Percentiles rank a stretch among this genome's conserved stretches.
These are phyloP conservation scores for Montifringilla adamsi DNA, from an alignment of 2,113 vertebrate species.

Conservation along the genomic window DNA sequence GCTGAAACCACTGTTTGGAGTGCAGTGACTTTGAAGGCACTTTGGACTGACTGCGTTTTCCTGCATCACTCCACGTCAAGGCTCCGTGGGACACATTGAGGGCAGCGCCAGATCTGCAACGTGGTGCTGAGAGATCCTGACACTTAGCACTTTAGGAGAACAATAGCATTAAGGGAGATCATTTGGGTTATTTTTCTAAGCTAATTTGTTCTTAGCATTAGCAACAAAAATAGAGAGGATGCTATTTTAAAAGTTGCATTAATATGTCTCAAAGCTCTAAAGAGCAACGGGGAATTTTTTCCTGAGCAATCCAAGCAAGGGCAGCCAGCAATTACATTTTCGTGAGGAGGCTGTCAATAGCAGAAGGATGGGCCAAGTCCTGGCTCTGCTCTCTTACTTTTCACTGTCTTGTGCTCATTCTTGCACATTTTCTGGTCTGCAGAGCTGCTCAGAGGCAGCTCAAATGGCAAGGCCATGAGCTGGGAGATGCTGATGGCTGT, in stretches of 20 bases:
- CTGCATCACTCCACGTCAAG: background rate
- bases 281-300: background rate
- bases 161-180: constrained; percentile 28
- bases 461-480: background rate
- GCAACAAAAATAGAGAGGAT: constrained; percentile 39
- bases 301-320: constrained; percentile 28
- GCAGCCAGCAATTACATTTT: constrained; percentile 51
- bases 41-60: background rate
- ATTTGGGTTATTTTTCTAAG: background rate
- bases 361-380: background rate
- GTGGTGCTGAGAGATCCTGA: background rate
- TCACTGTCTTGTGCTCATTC: background rate
- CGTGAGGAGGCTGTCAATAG: background rate
- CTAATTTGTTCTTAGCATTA: constrained; percentile 29
- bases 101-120: background rate
- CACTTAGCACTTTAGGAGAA: constrained; percentile 25
- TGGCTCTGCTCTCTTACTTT: background rate
- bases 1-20: background rate
- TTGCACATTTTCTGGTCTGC: background rate
- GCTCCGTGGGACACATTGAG: constrained; percentile 4
- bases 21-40: constrained; percentile 9
- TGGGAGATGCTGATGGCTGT: background rate
- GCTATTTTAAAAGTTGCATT: constrained; percentile 53
- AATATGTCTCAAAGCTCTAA: background rate
- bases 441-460: background rate